phyloP scores from a whole-genome alignment of 2,888 invertebrate species.

The Nomada flava region DNA sequence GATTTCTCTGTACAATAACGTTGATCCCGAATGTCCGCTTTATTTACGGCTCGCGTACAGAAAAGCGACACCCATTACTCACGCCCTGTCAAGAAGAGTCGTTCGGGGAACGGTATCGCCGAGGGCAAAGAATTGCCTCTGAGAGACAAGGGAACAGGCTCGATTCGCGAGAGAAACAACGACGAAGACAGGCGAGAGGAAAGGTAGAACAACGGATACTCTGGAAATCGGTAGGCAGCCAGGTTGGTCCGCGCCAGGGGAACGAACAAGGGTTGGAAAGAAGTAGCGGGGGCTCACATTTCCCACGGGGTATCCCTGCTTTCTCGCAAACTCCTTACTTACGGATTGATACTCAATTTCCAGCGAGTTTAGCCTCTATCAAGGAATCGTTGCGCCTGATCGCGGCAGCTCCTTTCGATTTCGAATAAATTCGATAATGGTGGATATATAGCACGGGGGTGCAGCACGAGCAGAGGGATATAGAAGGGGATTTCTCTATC shows the following conservation, averaged over 20 bases:
- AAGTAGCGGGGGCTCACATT: conserved; percentile 66
- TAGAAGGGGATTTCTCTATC: conserved; percentile 59
- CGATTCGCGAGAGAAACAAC: neutral
- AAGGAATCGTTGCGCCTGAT: conserved; percentile 79
- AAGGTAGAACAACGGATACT: neutral
- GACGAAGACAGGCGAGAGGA: neutral
- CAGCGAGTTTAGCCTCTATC: conserved; percentile 81
- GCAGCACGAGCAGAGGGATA: conserved; percentile 43
- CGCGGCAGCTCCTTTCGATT: conserved; percentile 72
- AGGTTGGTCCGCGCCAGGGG: conserved; percentile 8
- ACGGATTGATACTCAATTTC: conserved; percentile 84
- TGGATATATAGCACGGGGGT: conserved; percentile 50
- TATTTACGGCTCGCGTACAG: conserved; percentile 44
- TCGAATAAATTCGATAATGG: conserved; percentile 77
- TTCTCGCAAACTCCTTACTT: conserved; percentile 78
- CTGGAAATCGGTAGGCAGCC: conserved; percentile 43
- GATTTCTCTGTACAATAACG: conserved; percentile 29
- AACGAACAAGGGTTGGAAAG: conserved; percentile 41
- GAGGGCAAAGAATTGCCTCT: conserved; percentile 26
- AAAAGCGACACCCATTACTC: conserved; percentile 54
- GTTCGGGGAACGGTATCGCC: conserved; percentile 24
- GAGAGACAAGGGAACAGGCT: conserved; percentile 15
- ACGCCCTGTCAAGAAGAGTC: conserved; percentile 32
- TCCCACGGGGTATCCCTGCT: conserved; percentile 71
- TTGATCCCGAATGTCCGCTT: conserved; percentile 22